Conservation (phyloP, 1,140 invertebrate genomes). For the Elymnias hypermnestra region DNA sequence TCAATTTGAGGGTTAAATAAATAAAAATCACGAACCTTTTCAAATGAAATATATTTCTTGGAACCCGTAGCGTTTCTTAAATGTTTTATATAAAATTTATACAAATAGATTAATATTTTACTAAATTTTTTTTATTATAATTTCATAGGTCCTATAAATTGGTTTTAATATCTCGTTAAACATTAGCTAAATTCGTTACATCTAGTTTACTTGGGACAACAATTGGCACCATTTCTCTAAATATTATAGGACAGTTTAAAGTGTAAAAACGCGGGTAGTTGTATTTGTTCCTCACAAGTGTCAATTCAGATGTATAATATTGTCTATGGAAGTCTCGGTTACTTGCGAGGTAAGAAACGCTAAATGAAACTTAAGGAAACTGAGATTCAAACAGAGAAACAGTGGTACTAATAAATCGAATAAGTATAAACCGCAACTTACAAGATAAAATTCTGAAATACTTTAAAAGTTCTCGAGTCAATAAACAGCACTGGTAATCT, state of each 20-base stretch:
- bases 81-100: conserved; percentile 70
- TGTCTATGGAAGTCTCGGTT: conserved; percentile 6
- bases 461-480: conserved; percentile 21
- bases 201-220: conserved; percentile 51
- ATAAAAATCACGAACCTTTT: conserved; percentile 48
- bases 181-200: conserved; percentile 52
- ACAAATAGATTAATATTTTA: conserved; percentile 60
- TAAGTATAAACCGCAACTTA: conserved; percentile 71
- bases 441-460: conserved; percentile 45
- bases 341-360: conserved; percentile 51
- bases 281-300: conserved; percentile 1
- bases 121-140: conserved; percentile 45
- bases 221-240: conserved; percentile 67
- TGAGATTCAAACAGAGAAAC: conserved; percentile 67
- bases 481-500: conserved; percentile 41
- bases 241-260: conserved; percentile 29
- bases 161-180: conserved; percentile 35
- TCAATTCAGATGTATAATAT: not conserved
- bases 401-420: conserved; percentile 38
- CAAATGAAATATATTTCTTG: conserved; percentile 70
- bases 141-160: conserved; percentile 45
- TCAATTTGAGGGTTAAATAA: conserved; percentile 12
- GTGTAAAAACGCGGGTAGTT: not conserved
- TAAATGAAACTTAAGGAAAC: conserved; percentile 46
- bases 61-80: conserved; percentile 75